Evolutionary conservation across 1,140 invertebrate genomes (phyloP).

Genomic region (Cylas formicarius): DNA sequence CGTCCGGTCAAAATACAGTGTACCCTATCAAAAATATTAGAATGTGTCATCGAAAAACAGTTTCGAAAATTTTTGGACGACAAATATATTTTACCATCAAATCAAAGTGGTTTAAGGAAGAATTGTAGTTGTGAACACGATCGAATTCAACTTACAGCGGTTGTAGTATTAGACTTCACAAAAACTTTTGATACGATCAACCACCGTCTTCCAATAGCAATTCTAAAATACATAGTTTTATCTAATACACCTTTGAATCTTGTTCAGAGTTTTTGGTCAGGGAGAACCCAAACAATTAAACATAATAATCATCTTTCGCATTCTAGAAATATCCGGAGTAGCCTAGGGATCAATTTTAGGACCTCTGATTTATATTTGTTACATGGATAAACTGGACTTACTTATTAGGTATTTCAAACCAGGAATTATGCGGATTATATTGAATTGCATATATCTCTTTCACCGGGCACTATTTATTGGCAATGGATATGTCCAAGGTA

Average conservation of each 20-base stretch:
- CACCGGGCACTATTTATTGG: too few relatives aligned
- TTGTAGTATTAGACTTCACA: neutral
- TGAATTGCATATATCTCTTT: too few relatives aligned
- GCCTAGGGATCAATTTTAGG: neutral
- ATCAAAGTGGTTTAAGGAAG: neutral
- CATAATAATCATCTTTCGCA: too few relatives aligned
- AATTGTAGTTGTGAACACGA: neutral
- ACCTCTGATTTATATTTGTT: neutral
- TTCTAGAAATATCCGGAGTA: neutral
- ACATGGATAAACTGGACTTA: neutral
- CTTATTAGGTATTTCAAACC: too few relatives aligned
- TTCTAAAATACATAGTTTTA: too few relatives aligned
- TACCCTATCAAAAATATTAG: neutral
- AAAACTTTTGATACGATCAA: too few relatives aligned
- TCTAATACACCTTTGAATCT: neutral
- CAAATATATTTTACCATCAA: neutral
- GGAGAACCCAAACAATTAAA: neutral
- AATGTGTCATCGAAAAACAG: conserved; percentile 1
- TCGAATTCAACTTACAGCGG: too few relatives aligned
- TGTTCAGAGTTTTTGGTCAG: neutral
- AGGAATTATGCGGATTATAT: too few relatives aligned
- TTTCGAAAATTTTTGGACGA: neutral
- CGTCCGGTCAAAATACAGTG: neutral
- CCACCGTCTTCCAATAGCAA: too few relatives aligned
- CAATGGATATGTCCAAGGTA: too few relatives aligned